Evolutionary conservation across 1,140 invertebrate genomes (phyloP), one percentile per base, ranked within the genome.

Genomic region (Magallana ariakensis): DNA sequence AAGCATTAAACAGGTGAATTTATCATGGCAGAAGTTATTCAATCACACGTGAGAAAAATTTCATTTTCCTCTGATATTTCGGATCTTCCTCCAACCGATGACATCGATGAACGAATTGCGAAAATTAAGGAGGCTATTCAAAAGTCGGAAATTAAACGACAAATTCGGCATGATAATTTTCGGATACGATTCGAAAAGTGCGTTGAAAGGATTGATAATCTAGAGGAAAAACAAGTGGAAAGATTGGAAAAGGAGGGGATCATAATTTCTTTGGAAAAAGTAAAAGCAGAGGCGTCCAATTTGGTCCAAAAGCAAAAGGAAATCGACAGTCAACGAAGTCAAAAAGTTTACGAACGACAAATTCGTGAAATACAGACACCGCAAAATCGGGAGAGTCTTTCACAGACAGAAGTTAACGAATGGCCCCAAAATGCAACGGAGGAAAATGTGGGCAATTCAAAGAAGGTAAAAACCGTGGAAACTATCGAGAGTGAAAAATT

Each of bases 61-160:
- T 82, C 80, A 9, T 82, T 82, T 16, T 82, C 80, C 8, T 82
- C 80, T 16, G 80, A 82, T 54, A 82, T 82, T 22, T 82, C 80
- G 10, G 55, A 56, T 82, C 80, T 82, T 56, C 80, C 80, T 56
- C 55, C 80, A 16, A 55, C 80, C 10, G 16, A 54, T 82, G 80
- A 82, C 19, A 56, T 82, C 53, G 80, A 82, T 26, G 55, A 56
- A 16, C 54, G 80, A 53, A 82, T 82, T 8, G 80, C 15, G 15
- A 56, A 55, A 16, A 82, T 82, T 54, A 54, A 56, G 46, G 80
- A 82, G 46, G 80, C 80, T 82, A 19, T 82, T n/a, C 33, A 82
- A 82, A 54, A 82, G 54, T 55, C 53, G 55, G 80, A 82, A 82
- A 55, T 82, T 26, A 56, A 55, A 82, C 80, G 80, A 13, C 80